Conservation (phyloP, 2,888 invertebrate species). For the Nomada ferruginata region DNA sequence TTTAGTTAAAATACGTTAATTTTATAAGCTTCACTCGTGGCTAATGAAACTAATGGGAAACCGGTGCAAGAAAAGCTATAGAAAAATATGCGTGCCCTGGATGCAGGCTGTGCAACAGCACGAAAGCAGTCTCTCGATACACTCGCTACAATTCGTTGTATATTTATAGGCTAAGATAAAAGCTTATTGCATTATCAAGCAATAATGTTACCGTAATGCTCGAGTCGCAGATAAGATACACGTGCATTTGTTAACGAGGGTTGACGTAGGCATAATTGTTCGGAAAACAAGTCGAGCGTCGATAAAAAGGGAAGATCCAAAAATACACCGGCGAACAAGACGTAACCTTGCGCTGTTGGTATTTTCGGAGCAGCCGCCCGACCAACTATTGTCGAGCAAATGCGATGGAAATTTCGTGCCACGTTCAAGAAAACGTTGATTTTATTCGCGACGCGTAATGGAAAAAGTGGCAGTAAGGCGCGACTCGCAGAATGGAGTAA, state of each 20-base stretch:
- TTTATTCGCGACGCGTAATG: neutral
- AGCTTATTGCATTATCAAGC: conserved; percentile 60
- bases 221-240: conserved; percentile 58
- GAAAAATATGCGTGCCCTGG: no score
- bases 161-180: conserved; percentile 64
- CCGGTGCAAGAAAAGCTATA: no score
- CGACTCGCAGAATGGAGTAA: conserved; percentile 23
- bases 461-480: conserved; percentile 6
- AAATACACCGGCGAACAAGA: neutral
- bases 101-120: neutral
- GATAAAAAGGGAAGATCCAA: conserved; percentile 9
- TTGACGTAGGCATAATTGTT: conserved; percentile 28
- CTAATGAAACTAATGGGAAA: no score
- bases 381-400: neutral
- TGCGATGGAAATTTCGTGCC: neutral
- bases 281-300: conserved; percentile 13
- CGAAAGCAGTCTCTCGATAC: conserved; percentile 13
- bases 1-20: no score
- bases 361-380: conserved; percentile 30
- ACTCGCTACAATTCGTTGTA: conserved; percentile 28
- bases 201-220: conserved; percentile 61
- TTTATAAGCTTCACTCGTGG: no score
- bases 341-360: conserved; percentile 30
- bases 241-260: conserved; percentile 41
- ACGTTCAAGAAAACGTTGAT: neutral